A percentile compares a stretch with the other conserved stretches of the same genome.
These are phyloP conservation scores for Drosophila ambigua DNA, from an alignment of 1,140 invertebrate species.

Conservation along the genomic window DNA sequence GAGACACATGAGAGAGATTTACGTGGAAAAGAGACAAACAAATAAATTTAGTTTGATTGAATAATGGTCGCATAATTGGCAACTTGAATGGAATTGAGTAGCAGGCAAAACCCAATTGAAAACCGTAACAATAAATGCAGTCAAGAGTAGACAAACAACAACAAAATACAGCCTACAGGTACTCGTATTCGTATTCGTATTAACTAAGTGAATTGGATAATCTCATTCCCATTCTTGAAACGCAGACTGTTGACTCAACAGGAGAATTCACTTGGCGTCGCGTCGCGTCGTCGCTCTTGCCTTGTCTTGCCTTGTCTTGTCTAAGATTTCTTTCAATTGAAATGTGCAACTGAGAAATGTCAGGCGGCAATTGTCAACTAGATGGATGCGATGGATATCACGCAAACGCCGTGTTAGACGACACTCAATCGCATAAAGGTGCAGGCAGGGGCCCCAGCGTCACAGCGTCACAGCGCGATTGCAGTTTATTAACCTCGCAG, in stretches of 20 bases:
- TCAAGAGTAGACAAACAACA: conserved; percentile 1
- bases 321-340: conserved; percentile 74
- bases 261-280: conserved; percentile 40
- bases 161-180: background rate
- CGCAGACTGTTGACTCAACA: conserved; percentile 22
- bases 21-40: conserved; percentile 83
- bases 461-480: conserved; percentile 17
- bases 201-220: conserved; percentile 81
- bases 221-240: conserved; percentile 67
- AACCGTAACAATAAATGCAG: conserved; percentile 53
- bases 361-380: conserved; percentile 77
- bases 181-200: conserved; percentile 10
- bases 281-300: conserved; percentile 46
- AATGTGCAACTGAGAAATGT: conserved; percentile 83
- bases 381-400: conserved; percentile 74
- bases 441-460: background rate
- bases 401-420: conserved; percentile 57
- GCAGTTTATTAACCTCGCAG: conserved; percentile 71
- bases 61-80: conserved; percentile 83
- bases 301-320: conserved; percentile 1
- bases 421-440: conserved; percentile 28
- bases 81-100: conserved; percentile 84
- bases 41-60: conserved; percentile 84
- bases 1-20: conserved; percentile 47
- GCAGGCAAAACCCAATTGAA: conserved; percentile 79